Conservation (phyloP, 2,888 invertebrate species). For the Caenorhabditis sp. region DNA sequence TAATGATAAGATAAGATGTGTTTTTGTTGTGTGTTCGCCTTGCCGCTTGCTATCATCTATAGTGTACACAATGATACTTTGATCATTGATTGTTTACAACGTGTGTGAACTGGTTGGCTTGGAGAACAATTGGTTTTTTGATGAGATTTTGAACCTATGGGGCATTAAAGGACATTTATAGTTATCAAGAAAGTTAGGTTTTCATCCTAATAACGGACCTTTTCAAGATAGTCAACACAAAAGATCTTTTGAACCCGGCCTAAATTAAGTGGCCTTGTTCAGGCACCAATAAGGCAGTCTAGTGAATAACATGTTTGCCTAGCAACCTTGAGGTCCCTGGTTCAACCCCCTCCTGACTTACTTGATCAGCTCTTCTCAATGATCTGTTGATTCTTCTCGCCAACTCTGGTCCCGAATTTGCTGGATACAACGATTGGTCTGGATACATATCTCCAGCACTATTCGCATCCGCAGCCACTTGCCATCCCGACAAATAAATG, state of each 20-base stretch:
- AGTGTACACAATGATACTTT: constrained; percentile 3
- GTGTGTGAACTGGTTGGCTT: not conserved
- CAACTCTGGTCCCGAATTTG: constrained; percentile 72
- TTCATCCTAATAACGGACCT: too few species aligned
- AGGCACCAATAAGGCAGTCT: too few species aligned
- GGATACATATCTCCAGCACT: constrained; percentile 72
- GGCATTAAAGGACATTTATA: too few species aligned
- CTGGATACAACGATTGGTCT: constrained; percentile 72
- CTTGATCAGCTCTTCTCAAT: constrained; percentile 70
- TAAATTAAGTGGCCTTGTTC: too few species aligned
- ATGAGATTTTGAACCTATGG: too few species aligned
- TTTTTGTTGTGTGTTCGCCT: not conserved
- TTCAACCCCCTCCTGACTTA: constrained; percentile 37
- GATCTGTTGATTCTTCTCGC: constrained; percentile 70
- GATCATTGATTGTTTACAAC: not conserved
- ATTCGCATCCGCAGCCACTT: constrained; percentile 72
- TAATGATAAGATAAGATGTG: not conserved
- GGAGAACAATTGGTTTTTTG: not conserved
- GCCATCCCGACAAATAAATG: constrained; percentile 73
- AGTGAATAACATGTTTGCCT: too few species aligned
- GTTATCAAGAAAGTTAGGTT: too few species aligned
- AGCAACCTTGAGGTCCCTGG: too few species aligned
- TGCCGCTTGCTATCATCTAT: not conserved
- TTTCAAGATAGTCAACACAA: too few species aligned
- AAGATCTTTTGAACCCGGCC: too few species aligned